Base-by-base conservation (phyloP, 2,888 invertebrate species). In the Rhingia campestris region DNA sequence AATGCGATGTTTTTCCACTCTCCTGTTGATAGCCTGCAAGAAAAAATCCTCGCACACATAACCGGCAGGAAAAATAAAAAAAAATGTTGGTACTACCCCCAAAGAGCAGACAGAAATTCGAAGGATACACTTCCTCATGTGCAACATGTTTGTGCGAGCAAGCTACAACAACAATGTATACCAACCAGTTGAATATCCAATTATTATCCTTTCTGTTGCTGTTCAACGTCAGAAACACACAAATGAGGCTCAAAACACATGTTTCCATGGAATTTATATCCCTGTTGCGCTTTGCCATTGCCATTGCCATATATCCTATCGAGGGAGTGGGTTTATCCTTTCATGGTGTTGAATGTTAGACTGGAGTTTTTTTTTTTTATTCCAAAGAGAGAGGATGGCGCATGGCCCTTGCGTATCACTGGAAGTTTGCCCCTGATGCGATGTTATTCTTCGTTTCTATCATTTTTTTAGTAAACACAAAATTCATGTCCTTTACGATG, bases 131-230 rank as follows among this genome's bases (percentile, higher is more conserved):
- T 59, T 61, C 12, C 43, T 66, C 81, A 45, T 70, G 67, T 74
- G 66, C 81, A 77, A 81, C 77, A 77, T 72, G 72, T 77, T 77
- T 72, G 72, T 56, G 61, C 67, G 39, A n/a, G 49, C 22, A 6
- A 61, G 22, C 45, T 47, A 67, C 69, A 74, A 56, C 61, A 73
- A 66, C 72, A 70, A 59, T 22, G 22, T 4, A 63, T 59, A 53
- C 80, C 85, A 85, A 85, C 85, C 81, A 85, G 85, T 85, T 85
- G 85, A 85, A 85, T 81, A 85, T 81, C 75, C 80, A 59, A 47
- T 70, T 75, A 75, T 69, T 70, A 74, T 82, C 67, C 63, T 67
- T 63, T 64, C 47, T 22, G n/a, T 33, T 4, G 41, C 53, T 47
- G 41, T 69, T 49, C 51, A 54, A 76, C 76, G 75, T 76, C 56